Conservation (phyloP, 2,888 invertebrate species). For the Leptopilina myrica region DNA sequence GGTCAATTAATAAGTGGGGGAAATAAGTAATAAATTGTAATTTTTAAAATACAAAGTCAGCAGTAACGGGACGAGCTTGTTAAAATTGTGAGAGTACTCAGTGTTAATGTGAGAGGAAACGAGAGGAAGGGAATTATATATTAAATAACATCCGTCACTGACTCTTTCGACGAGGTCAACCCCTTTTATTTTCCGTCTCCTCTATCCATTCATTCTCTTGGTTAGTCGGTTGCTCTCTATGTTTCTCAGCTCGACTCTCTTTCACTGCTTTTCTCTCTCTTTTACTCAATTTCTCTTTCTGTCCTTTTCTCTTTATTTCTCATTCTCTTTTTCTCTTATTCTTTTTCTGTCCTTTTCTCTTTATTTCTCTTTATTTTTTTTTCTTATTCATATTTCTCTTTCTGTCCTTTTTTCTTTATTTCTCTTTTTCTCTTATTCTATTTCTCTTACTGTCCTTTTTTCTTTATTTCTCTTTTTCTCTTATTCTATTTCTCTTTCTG, state of each 20-base stretch:
- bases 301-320: too few species aligned
- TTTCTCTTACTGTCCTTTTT: conserved; percentile 1
- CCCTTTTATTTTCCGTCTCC: conserved; percentile 22
- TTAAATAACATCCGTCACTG: conserved; percentile 33
- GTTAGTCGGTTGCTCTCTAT: conserved; percentile 48
- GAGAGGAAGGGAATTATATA: conserved; percentile 11
- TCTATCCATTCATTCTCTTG: conserved; percentile 20
- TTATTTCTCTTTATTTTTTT: conserved; percentile 11
- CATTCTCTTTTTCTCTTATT: not conserved
- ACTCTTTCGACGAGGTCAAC: conserved; percentile 25
- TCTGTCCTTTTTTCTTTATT: not conserved
- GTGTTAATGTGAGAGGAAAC: conserved; percentile 10
- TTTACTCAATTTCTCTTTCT: too few species aligned
- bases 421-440: not conserved
- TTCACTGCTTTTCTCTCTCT: too few species aligned
- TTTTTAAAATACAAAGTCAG: conserved; percentile 14
- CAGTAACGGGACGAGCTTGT: conserved; percentile 10
- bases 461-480: conserved; percentile 41
- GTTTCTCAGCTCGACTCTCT: not conserved
- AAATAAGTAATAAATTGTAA: not conserved
- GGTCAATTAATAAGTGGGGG: not conserved
- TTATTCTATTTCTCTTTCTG: conserved; percentile 34
- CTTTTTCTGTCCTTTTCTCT: not conserved
- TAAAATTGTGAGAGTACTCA: conserved; percentile 13
- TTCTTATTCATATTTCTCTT: conserved; percentile 46